These are phyloP conservation scores for Tetranychus urticae DNA, from an alignment of 1,140 invertebrate genomes.

Conservation along the genomic window DNA sequence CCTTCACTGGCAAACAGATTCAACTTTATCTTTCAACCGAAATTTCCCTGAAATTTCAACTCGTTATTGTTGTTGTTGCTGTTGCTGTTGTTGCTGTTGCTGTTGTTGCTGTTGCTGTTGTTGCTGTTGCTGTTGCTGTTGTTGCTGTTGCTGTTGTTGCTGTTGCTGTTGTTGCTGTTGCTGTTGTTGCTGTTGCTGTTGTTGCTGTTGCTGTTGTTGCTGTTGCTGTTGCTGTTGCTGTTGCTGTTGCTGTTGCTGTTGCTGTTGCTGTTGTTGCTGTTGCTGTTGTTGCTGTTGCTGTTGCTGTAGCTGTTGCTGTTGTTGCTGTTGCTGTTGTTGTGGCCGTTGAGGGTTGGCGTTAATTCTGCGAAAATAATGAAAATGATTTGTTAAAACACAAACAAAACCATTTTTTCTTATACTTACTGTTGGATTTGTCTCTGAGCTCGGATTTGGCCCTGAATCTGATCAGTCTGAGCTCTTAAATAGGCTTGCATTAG, in stretches of 20 bases:
- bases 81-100: too few species aligned
- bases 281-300: background rate
- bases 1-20: slow-evolving; percentile 34
- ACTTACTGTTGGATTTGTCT: too few species aligned
- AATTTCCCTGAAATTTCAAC: too few species aligned
- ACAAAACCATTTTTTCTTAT: too few species aligned
- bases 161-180: background rate
- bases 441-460: slow-evolving; percentile 15
- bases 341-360: slow-evolving; percentile 12
- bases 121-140: too few species aligned
- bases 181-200: too few species aligned
- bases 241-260: background rate
- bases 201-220: too few species aligned
- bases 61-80: too few species aligned
- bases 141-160: background rate
- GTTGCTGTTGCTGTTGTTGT: background rate
- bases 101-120: too few species aligned
- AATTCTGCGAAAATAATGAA: slow-evolving; percentile 26
- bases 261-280: background rate
- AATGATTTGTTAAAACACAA: too few species aligned
- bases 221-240: too few species aligned
- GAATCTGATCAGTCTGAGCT: slow-evolving; percentile 28
- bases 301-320: background rate
- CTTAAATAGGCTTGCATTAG: slow-evolving; percentile 88
- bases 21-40: slow-evolving; percentile 17